Base-by-base conservation (phyloP, 2,113 vertebrate species). In the Aptenodytes forsteri region DNA sequence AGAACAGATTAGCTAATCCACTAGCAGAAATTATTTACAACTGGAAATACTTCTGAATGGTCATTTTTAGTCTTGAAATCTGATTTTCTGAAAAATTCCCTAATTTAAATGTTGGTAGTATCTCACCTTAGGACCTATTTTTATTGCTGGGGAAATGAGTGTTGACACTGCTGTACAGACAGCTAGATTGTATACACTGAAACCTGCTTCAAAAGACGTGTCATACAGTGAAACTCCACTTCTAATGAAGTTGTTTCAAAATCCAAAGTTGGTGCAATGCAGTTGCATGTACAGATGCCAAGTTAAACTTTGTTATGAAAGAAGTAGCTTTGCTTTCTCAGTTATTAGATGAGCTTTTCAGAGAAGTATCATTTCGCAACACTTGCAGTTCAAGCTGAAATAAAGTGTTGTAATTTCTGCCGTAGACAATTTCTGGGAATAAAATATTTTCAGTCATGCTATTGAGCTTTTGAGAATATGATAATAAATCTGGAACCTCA, bases 371-470 rank as follows among this genome's bases (percentile, higher is more conserved):
- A 18, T 91, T 87, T 79, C 85, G 86, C 34, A 96, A 32, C 36
- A n/a, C 54, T 82, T 82, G 49, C 62, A 85, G 65, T 50, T 95
- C 62, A 88, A 89, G 54, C 46, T 87, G 66, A 89, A 91, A 85
- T 72, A 76, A 90, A 95, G 16, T 55, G 29, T n/a, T 87, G 32
- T 90, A 85, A 83, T 96, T 94, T 80, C 70, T 91, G 42, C 55
- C 46, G 23, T 13, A 69, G 87, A 65, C 22, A 44, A 85, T 77
- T 79, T 86, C 10, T 77, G 62, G 42, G 49, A 96, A 73, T 87
- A 82, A 94, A 80, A 77, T 87, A 82, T 83, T 91, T 95, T 91
- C 84, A 52, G 49, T 79, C 69, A 29, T 42, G 46, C 1, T 85
- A 44, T 65, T 59, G 49, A 89, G 71, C n/a, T 92, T 61, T 66